Percentiles rank a stretch among this genome's conserved stretches.
Evolutionary conservation across 2,888 invertebrate species (phyloP).

Genomic region (Liodrosophila aerea): DNA sequence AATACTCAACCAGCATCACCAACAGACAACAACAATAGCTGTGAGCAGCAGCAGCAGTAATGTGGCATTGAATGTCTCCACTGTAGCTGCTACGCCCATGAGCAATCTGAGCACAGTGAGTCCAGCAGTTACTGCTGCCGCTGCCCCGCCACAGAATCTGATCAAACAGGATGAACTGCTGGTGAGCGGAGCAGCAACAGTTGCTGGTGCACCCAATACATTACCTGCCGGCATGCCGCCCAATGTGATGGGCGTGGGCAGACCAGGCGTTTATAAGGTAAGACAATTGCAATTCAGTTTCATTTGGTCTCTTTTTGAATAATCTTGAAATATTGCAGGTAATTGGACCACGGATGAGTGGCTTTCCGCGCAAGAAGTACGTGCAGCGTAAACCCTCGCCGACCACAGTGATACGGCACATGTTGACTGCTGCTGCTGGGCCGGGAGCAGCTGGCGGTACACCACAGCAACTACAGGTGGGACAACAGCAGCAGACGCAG

Average conservation of each 20-base stretch:
- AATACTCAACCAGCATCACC: slow-evolving; percentile 83
- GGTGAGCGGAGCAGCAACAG: slow-evolving; percentile 48
- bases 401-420: slow-evolving; percentile 85
- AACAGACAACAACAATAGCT: slow-evolving; percentile 30
- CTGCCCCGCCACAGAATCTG: slow-evolving; percentile 66
- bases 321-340: slow-evolving; percentile 58
- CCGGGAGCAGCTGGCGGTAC: slow-evolving; percentile 53
- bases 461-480: slow-evolving; percentile 57
- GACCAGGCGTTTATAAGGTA: slow-evolving; percentile 82
- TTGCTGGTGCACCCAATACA: slow-evolving; percentile 32
- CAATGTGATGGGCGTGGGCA: slow-evolving; percentile 79
- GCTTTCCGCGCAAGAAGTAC: slow-evolving; percentile 83
- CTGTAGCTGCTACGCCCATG: slow-evolving; percentile 61
- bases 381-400: slow-evolving; percentile 85
- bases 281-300: background rate
- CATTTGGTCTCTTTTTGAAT: background rate
- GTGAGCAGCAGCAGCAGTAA: slow-evolving; percentile 56
- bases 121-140: slow-evolving; percentile 58
- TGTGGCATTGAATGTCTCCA: slow-evolving; percentile 59
- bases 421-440: slow-evolving; percentile 82
- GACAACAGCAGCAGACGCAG: slow-evolving; percentile 66
- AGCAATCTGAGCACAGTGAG: slow-evolving; percentile 51
- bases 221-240: slow-evolving; percentile 68
- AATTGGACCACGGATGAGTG: slow-evolving; percentile 81
- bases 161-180: slow-evolving; percentile 69